These are phyloP conservation scores for Tauraco erythrolophus DNA, from an alignment of 2,113 vertebrate genomes.

Conservation along the genomic window DNA sequence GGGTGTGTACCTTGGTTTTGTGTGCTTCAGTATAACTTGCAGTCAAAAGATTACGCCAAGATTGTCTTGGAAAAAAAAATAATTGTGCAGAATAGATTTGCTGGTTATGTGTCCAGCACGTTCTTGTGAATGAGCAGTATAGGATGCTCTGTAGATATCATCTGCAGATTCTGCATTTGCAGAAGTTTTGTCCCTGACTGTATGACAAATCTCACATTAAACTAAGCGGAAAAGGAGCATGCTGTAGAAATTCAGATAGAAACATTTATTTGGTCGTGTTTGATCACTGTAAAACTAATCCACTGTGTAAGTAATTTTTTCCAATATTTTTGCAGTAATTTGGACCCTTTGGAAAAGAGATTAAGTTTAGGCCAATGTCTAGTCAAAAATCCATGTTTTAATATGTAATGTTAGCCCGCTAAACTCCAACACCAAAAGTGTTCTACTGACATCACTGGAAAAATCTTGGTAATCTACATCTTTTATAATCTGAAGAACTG, in stretches of 20 bases:
- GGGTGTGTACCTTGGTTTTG: neutral
- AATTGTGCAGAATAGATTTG: neutral
- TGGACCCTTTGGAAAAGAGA: conserved; percentile 31
- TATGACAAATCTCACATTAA: neutral
- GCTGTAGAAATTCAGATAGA: neutral
- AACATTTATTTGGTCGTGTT: neutral
- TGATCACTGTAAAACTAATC: neutral
- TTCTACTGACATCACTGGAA: conserved; percentile 63
- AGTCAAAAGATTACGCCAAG: neutral
- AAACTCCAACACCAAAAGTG: neutral
- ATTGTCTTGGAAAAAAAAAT: neutral
- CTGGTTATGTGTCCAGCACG: neutral
- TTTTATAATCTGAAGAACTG: conserved; percentile 6
- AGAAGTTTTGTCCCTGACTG: neutral
- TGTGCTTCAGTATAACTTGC: neutral
- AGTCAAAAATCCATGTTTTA: conserved; percentile 36
- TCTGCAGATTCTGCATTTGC: neutral
- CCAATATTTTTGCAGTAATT: neutral
- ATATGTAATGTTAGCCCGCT: conserved; percentile 13
- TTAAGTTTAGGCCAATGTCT: conserved; percentile 12
- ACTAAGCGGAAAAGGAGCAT: neutral
- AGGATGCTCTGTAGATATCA: neutral
- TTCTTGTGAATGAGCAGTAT: neutral
- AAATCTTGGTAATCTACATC: conserved; percentile 6
- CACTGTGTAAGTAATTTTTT: neutral